Evolutionary conservation across 2,888 invertebrate species (phyloP).

Genomic region (Bimastos eiseni): DNA sequence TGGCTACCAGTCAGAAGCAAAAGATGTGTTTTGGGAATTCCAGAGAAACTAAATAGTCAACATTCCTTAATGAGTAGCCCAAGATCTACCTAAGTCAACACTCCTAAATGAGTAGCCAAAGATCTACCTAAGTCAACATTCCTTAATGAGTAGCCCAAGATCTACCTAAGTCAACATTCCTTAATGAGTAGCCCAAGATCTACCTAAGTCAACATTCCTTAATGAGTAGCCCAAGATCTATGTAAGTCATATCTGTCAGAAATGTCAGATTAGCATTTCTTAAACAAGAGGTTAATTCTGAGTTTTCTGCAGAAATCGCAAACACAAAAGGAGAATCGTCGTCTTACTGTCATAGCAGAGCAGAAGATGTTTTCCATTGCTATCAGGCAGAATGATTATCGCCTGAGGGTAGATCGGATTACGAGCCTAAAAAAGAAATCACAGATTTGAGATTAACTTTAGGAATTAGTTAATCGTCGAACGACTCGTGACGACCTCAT

Average conservation of each 20-base stretch:
- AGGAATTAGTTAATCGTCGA: no score
- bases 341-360: constrained; percentile 89
- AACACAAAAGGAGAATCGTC: background rate
- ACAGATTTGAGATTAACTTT: background rate
- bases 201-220: no score
- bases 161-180: background rate
- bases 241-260: no score
- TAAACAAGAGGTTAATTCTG: background rate
- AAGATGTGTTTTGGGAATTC: background rate
- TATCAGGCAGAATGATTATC: constrained; percentile 97
- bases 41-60: background rate
- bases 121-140: background rate
- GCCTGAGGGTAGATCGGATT: constrained; percentile 87
- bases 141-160: no score
- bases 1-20: background rate
- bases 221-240: no score
- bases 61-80: background rate
- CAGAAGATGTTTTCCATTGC: constrained; percentile 95
- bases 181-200: no score
- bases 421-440: constrained; percentile 30
- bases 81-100: background rate
- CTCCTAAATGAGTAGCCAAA: background rate
- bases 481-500: background rate
- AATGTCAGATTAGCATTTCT: background rate
- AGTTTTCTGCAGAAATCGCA: background rate